These are phyloP conservation scores for Empis livida DNA, from an alignment of 2,888 invertebrate species.

Conservation along the genomic window DNA sequence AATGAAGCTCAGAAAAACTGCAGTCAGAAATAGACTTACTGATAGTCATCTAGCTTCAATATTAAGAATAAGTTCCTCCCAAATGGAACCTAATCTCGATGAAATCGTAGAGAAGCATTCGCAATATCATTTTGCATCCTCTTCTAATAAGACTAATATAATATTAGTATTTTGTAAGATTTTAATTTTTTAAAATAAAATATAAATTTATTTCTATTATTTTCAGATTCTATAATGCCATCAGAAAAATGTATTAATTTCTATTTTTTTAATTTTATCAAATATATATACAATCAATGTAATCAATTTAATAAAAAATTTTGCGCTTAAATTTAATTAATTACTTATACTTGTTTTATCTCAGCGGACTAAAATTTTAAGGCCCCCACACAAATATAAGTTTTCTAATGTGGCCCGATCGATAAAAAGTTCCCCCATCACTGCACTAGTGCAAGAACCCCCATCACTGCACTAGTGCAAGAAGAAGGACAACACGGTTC, in stretches of 20 bases:
- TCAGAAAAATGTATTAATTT: not conserved
- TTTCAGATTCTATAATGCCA: not conserved
- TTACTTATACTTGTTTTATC: not conserved
- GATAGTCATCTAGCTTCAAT: not conserved
- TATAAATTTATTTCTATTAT: not conserved
- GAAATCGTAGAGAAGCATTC: not conserved
- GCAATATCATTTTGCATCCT: not conserved
- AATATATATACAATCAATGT: not conserved
- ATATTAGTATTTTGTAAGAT: slow-evolving; percentile 1
- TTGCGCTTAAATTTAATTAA: not conserved
- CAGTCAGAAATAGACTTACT: not conserved
- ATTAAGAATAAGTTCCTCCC: not conserved
- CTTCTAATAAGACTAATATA: slow-evolving; percentile 1
- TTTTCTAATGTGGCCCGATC: not conserved
- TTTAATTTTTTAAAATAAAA: not conserved
- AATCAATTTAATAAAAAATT: not conserved
- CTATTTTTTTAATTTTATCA: not conserved
- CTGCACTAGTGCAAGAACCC: no score
- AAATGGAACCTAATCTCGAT: not conserved
- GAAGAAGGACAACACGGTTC: no score
- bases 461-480: no score
- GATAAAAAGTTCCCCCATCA: no score
- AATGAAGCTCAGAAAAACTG: not conserved
- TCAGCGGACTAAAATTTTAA: not conserved
- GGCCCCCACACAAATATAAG: slow-evolving; percentile 1